Base-by-base conservation (phyloP, 2,888 invertebrate genomes). In the Rutpela maculata region DNA sequence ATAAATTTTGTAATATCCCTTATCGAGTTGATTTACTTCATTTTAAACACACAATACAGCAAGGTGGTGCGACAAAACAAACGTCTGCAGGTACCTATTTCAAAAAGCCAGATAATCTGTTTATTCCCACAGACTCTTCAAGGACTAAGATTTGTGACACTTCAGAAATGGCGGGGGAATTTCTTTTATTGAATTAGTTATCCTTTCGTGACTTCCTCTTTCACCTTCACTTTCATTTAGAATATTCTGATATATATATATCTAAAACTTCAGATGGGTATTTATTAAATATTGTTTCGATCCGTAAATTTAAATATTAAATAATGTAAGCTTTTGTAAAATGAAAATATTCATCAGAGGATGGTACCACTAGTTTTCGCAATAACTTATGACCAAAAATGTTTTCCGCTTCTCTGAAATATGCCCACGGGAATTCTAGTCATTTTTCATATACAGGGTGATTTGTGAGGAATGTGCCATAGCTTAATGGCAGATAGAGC, bases 101-200 rank as follows among this genome's bases (percentile, higher is more conserved):
- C 15, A 6, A 6, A 50, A 2, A 50, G 7, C 50, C 50, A 50
- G 15, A 50, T n/a, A n/a, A 50, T 35, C 31, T 50, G n/a, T 50
- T 50, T 7, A 15, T 15, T 50, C 50, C 50, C 50, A 50, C n/a
- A 50, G 50, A n/a, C 50, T 50, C 50, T n/a, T 50, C 50, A 50
- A 50, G 50, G 50, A 50, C 50, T 50, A 50, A 50, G 50, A 50
- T n/a, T 50, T n/a, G 50, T 50, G 50, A 50, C 50, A 50, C 50
- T 50, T 50, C 6, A 50, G 12, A n/a, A 50, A 50, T 50, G 50
- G 50, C 50, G 50, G n/a, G 50, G 50, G 50, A 50, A 50, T 50
- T 50, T 50, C 50, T 50, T 50, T 50, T n/a, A 50, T 50, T n/a
- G 3, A 0, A 50, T 50, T 50, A n/a, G 50, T 50, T n/a, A 50